A percentile compares a stretch with the other conserved stretches of the same genome.
These are phyloP conservation scores for Philopotamus ludificatus DNA, from an alignment of 1,140 invertebrate species.

Conservation along the genomic window DNA sequence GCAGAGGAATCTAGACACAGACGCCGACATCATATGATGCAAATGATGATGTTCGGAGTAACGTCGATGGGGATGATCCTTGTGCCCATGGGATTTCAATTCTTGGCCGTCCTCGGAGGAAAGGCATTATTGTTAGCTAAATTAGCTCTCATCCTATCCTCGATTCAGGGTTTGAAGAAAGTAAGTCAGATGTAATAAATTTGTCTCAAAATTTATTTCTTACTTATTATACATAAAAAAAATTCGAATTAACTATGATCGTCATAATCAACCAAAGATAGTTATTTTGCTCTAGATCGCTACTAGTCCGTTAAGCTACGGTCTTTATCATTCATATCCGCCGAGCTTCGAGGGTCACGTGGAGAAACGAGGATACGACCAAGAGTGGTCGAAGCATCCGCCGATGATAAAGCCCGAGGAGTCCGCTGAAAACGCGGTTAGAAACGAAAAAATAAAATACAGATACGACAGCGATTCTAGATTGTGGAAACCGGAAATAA, in stretches of 20 bases:
- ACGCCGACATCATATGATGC: slow-evolving; percentile 62
- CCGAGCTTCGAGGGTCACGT: slow-evolving; percentile 10
- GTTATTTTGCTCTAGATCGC: slow-evolving; percentile 57
- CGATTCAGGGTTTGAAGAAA: slow-evolving; percentile 73
- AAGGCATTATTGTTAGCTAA: slow-evolving; percentile 74
- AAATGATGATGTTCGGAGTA: slow-evolving; percentile 71
- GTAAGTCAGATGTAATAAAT: slow-evolving; percentile 42
- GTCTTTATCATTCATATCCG: slow-evolving; percentile 50
- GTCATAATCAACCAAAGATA: slow-evolving; percentile 46
- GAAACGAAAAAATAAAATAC: slow-evolving; percentile 35
- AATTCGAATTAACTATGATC: neutral
- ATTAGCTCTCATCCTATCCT: slow-evolving; percentile 72
- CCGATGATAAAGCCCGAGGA: slow-evolving; percentile 21
- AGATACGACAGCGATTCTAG: slow-evolving; percentile 32
- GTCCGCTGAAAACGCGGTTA: slow-evolving; percentile 12
- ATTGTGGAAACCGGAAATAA: slow-evolving; percentile 33
- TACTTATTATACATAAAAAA: neutral
- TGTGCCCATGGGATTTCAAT: slow-evolving; percentile 75
- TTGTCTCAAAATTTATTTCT: neutral
- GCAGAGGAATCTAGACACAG: slow-evolving; percentile 56
- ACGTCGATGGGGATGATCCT: slow-evolving; percentile 69
- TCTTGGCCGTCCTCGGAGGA: slow-evolving; percentile 71
- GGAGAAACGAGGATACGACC: slow-evolving; percentile 49
- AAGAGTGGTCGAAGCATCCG: slow-evolving; percentile 33
- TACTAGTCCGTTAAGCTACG: slow-evolving; percentile 56